Base-by-base conservation (phyloP, 2,113 vertebrate genomes). In the Maccullochella peelii region DNA sequence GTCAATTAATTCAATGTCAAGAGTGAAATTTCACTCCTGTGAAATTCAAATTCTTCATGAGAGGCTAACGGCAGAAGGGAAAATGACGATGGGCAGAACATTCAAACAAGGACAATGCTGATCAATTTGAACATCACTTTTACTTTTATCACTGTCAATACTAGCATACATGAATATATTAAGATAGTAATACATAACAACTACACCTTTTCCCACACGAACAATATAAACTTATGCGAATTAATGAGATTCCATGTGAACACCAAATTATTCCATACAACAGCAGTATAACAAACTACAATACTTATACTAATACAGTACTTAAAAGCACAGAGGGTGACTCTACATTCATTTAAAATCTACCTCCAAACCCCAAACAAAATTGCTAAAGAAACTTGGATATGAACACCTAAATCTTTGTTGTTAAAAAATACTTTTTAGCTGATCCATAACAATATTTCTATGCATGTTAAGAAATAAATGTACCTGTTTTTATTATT, bases 121-220 rank as follows among this genome's bases (percentile, higher is more conserved):
- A 74, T 10, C 8, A 2, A 79, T 70, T 42, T 78, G 20, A 83
- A 69, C 62, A 40, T 44, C 42, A 25, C 38, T 44, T 82, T 82
- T 79, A 83, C 10, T 76, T n/a, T 4, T 16, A 54, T 52, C 3
- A 61, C 27, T 77, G 14, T 25, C 67, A 65, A 79, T 20, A 81
- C 33, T 14, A 25, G 5, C 6, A 80, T 36, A 23, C 16, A 62
- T 25, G 20, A 63, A 73, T 74, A 77, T 59, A 68, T 50, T 33
- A 47, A 50, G 2, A 78, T 21, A 68, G 7, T 20, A 75, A 72
- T 27, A 44, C n/a, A 23, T 6, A 82, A 61, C 44, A 57, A 42
- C 5, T 25, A 54, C 38, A 71, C 6, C 16, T 65, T 52, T 63
- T 38, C 6, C n/a, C 21, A 79, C 5, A 83, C 2, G 30, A 75